Percentiles rank a stretch among this genome's conserved stretches.
Evolutionary conservation across 2,113 vertebrate genomes (phyloP).

Genomic region (Scomber scombrus): DNA sequence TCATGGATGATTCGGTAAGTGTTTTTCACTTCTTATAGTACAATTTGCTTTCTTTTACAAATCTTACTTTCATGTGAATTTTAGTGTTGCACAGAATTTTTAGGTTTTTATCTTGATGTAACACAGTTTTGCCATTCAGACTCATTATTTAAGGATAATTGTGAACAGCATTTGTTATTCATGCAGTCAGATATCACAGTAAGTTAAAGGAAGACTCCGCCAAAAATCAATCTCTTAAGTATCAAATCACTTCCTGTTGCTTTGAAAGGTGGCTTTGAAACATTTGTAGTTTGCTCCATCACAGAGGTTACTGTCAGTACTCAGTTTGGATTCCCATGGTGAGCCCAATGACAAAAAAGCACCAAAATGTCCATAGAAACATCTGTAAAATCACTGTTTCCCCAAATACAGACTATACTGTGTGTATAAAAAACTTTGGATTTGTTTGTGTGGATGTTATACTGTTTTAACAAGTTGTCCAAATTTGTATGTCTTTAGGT

Average conservation of each 20-base stretch:
- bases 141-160: background rate
- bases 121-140: background rate
- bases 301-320: no score
- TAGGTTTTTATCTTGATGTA: background rate
- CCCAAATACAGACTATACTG: no score
- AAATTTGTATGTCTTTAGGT: constrained; percentile 53
- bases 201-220: no score
- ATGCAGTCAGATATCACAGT: no score
- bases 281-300: no score
- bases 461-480: no score
- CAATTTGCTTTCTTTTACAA: background rate
- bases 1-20: constrained; percentile 77
- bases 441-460: background rate
- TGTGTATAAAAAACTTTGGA: background rate
- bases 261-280: no score
- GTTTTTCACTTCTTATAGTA: background rate
- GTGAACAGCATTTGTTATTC: background rate
- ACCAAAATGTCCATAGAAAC: background rate
- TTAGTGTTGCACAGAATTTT: background rate
- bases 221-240: no score
- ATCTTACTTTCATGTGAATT: background rate
- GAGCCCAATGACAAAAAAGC: background rate
- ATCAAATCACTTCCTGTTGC: no score
- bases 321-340: no score
- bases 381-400: background rate